These are phyloP conservation scores for Paramisgurnus dabryanus DNA, from an alignment of 2,113 vertebrate genomes.

Conservation along the genomic window DNA sequence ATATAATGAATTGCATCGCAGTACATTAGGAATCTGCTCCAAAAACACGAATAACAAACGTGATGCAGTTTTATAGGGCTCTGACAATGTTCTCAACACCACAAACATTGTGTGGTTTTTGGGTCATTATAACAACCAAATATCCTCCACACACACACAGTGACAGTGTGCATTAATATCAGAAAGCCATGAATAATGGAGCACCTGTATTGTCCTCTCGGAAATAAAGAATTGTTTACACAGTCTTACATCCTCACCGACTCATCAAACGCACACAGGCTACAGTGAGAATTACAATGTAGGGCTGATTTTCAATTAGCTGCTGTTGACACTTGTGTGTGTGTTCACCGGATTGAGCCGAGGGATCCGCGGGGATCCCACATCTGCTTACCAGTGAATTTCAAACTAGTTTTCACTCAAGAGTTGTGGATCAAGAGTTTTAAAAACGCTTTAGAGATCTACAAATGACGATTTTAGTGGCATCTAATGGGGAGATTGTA, in stretches of 20 bases:
- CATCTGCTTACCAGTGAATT: background rate
- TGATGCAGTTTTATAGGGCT: background rate
- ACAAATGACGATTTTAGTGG: background rate
- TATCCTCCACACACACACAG: background rate
- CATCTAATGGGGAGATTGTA: no score
- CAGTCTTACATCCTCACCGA: constrained; percentile 18
- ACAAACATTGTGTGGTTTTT: constrained; percentile 9
- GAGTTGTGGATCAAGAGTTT: no score
- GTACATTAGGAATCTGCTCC: background rate
- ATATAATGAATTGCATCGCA: constrained; percentile 10
- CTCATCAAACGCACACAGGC: constrained; percentile 17
- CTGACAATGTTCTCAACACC: background rate
- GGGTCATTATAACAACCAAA: constrained; percentile 15
- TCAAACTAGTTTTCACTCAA: no score
- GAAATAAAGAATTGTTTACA: constrained; percentile 22
- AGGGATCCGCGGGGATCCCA: background rate
- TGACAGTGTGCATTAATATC: background rate
- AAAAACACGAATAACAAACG: background rate
- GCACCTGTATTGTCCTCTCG: constrained; percentile 24
- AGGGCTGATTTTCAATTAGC: constrained; percentile 31
- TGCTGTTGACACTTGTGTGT: background rate
- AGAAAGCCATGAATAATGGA: constrained; percentile 22
- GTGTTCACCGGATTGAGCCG: background rate
- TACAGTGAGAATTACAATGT: constrained; percentile 6
- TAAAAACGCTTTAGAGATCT: background rate